Base-by-base conservation (phyloP, 2,113 vertebrate species). In the Rostratula benghalensis region DNA sequence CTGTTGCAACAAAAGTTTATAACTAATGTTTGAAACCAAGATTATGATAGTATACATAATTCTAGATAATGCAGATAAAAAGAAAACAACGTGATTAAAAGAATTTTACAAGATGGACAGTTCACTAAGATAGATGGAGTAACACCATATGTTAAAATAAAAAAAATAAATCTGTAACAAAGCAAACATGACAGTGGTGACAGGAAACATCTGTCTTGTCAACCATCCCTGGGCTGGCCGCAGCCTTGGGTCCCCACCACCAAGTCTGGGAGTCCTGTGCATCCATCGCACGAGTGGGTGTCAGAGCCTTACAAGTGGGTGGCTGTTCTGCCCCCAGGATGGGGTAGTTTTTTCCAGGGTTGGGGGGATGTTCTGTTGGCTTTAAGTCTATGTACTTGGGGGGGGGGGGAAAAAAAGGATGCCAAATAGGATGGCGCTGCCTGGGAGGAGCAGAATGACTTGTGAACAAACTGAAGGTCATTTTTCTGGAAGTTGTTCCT, bases 21-120 rank as follows among this genome's bases (percentile, higher is more conserved):
- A 96, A 71, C 78, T 45, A 78, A 31, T 82, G 54, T 96, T 97
- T 94, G 96, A 97, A 97, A 97, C 95, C 51, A 95, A 96, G 96
- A 95, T 97, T 96, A 90, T 96, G 94, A 96, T 90, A 95, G 95
- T 97, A 96, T 98, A 98, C 98, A 98, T 98, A 97, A 97, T 97
- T 95, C 86, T 95, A 97, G 97, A 96, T 97, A 97, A 92, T 79
- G 71, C 88, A 95, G 98, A 97, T 98, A 97, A 78, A 86, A 95
- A 96, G 69, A 97, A 97, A 97, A 97, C 93, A 97, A 94, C 77
- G 87, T 95, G 94, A 98, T 98, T 97, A 95, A 95, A 97, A 97
- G 87, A 96, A 92, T 97, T 98, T 98, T 98, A 98, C 97, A 97
- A 97, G 97, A 88, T 57, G 27, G 90, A 43, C 90, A 71, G 35